These are phyloP conservation scores for Selenia dentaria DNA, from an alignment of 2,888 invertebrate genomes.

Conservation along the genomic window DNA sequence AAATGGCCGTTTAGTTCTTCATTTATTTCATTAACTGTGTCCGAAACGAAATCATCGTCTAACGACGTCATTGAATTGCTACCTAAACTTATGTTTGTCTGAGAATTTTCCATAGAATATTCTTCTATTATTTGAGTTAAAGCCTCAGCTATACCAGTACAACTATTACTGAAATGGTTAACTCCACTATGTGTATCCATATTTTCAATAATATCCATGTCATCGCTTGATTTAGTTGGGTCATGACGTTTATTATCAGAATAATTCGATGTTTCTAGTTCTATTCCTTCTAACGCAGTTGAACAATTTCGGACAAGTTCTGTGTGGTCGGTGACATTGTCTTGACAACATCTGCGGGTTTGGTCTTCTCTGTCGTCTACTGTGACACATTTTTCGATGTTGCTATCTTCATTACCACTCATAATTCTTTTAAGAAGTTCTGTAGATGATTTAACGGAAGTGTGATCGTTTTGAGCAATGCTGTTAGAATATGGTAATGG, in stretches of 20 bases:
- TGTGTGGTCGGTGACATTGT: slow-evolving; percentile 16
- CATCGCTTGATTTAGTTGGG: not conserved
- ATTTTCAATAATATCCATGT: not conserved
- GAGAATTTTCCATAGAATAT: slow-evolving; percentile 34
- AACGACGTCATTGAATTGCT: slow-evolving; percentile 42
- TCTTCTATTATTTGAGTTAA: slow-evolving; percentile 67
- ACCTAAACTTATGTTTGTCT: slow-evolving; percentile 28
- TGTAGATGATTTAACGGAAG: slow-evolving; percentile 47
- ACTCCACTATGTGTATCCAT: not conserved
- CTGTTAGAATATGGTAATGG: slow-evolving; percentile 3
- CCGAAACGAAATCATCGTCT: slow-evolving; percentile 59
- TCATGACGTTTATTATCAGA: not conserved
- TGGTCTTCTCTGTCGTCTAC: not conserved
- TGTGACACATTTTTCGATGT: not conserved
- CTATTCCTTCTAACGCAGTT: not conserved
- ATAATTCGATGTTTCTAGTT: not conserved
- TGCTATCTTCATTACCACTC: slow-evolving; percentile 16
- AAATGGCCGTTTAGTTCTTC: slow-evolving; percentile 41
- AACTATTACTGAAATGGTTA: slow-evolving; percentile 24
- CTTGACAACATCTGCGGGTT: slow-evolving; percentile 3
- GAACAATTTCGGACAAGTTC: slow-evolving; percentile 9
- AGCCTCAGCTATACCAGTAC: slow-evolving; percentile 61
- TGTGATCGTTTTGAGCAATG: slow-evolving; percentile 28
- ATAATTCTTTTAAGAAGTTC: slow-evolving; percentile 53
- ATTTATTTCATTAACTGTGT: slow-evolving; percentile 64